Evolutionary conservation across 2,797 vertebrate species (phyloP).

Genomic region (Epinephelus malabaricus): DNA sequence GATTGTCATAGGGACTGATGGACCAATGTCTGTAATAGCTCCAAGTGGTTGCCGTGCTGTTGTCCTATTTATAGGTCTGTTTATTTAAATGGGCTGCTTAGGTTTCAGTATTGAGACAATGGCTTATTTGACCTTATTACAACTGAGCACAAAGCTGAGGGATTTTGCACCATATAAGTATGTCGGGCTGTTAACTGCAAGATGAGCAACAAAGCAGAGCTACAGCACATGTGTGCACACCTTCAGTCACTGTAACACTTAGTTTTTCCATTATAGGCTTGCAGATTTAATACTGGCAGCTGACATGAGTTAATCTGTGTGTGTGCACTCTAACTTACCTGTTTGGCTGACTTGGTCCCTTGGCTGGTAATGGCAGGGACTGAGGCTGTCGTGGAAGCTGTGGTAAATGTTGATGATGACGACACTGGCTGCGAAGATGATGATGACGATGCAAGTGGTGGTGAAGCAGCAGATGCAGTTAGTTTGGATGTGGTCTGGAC

Average conservation of each 20-base stretch:
- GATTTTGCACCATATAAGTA: conserved; percentile 39
- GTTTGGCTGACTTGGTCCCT: conserved; percentile 77
- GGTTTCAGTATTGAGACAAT: conserved; percentile 79
- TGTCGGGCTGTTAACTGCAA: conserved; percentile 21
- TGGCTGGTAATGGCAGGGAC: conserved; percentile 65
- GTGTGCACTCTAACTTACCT: conserved; percentile 74
- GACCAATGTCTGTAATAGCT: conserved; percentile 81
- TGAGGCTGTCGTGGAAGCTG: conserved; percentile 56
- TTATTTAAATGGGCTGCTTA: conserved; percentile 78
- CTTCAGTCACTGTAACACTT: not conserved
- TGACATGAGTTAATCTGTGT: conserved; percentile 4
- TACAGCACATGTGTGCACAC: conserved; percentile 17
- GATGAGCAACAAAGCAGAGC: conserved; percentile 26
- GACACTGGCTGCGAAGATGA: conserved; percentile 55
- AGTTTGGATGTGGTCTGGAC: conserved; percentile 78
- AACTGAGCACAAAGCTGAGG: conserved; percentile 41
- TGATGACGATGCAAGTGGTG: conserved; percentile 59
- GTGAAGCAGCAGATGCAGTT: conserved; percentile 68
- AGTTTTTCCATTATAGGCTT: conserved; percentile 18
- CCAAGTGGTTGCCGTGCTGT: conserved; percentile 80
- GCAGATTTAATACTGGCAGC: conserved; percentile 27
- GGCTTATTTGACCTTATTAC: conserved; percentile 76
- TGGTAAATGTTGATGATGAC: conserved; percentile 57
- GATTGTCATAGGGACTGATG: conserved; percentile 80
- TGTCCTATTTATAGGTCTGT: conserved; percentile 83